Percentiles rank a stretch among this genome's conserved stretches.
These are phyloP conservation scores for Sebastes ruberrimus DNA, from an alignment of 2,797 vertebrate species.

Conservation along the genomic window DNA sequence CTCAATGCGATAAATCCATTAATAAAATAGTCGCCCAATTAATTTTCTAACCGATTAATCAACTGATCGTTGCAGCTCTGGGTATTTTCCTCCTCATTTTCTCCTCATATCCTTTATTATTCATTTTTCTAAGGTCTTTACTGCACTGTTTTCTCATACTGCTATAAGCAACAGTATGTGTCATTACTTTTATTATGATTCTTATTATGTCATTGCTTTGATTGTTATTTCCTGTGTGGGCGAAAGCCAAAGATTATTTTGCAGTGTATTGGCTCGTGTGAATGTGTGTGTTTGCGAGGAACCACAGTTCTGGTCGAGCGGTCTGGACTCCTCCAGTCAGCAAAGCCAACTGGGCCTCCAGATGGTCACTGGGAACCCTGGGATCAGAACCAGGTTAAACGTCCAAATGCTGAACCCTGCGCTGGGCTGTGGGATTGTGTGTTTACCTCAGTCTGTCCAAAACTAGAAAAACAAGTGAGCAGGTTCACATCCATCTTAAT, in stretches of 20 bases:
- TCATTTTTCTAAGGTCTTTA: not conserved
- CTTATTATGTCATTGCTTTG: not conserved
- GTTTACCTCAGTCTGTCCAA: slow-evolving; percentile 5
- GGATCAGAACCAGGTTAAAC: slow-evolving; percentile 30
- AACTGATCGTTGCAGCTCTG: not conserved
- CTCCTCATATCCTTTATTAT: not conserved
- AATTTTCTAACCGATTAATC: not conserved
- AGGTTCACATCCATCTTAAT: not conserved
- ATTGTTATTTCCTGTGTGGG: not conserved
- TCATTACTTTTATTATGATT: not conserved
- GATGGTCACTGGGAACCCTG: slow-evolving; percentile 45
- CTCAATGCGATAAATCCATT: not conserved
- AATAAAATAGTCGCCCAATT: not conserved
- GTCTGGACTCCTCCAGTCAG: not conserved
- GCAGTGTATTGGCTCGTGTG: not conserved
- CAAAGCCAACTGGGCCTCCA: slow-evolving; percentile 48
- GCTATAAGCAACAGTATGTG: no score
- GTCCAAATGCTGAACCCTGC: slow-evolving; percentile 17
- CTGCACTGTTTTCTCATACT: not conserved
- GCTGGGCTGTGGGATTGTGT: not conserved
- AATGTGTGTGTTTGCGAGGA: not conserved
- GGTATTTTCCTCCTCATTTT: not conserved
- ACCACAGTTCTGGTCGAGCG: slow-evolving; percentile 2
- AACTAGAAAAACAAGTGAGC: not conserved
- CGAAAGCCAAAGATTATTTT: not conserved